Evolutionary conservation across 2,113 vertebrate genomes (phyloP).

Genomic region (Apus apus): DNA sequence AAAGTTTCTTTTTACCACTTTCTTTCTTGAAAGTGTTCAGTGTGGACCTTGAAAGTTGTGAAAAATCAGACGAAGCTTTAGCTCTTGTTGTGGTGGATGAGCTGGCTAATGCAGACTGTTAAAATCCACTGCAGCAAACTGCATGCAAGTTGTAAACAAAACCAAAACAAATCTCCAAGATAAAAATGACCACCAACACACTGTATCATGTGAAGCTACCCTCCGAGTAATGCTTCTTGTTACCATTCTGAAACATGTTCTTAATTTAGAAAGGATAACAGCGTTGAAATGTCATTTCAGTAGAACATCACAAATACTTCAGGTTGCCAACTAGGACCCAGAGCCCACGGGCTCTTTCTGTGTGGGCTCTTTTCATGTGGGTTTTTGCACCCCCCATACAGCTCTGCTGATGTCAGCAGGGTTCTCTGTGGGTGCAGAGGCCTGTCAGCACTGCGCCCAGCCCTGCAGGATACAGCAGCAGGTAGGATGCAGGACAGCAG

Average conservation of each 20-base stretch:
- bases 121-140: not conserved
- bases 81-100: not conserved
- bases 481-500: not conserved
- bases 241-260: not conserved
- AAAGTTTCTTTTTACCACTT: not conserved
- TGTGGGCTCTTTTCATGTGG: constrained; percentile 14
- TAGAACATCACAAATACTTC: not conserved
- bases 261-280: not conserved
- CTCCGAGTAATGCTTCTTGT: accelerated
- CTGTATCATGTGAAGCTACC: not conserved
- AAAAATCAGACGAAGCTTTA: not conserved
- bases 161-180: not conserved
- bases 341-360: not conserved
- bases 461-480: not conserved
- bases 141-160: not conserved
- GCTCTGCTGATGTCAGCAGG: not conserved
- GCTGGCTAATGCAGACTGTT: not conserved
- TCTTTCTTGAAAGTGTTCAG: not conserved
- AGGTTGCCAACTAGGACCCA: not conserved
- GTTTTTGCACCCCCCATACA: not conserved
- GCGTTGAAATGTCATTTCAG: not conserved
- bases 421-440: not conserved
- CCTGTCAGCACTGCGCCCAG: not conserved
- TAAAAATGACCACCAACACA: not conserved
- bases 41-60: not conserved